Conservation (phyloP, 2,113 vertebrate genomes). For the Scortum barcoo region DNA sequence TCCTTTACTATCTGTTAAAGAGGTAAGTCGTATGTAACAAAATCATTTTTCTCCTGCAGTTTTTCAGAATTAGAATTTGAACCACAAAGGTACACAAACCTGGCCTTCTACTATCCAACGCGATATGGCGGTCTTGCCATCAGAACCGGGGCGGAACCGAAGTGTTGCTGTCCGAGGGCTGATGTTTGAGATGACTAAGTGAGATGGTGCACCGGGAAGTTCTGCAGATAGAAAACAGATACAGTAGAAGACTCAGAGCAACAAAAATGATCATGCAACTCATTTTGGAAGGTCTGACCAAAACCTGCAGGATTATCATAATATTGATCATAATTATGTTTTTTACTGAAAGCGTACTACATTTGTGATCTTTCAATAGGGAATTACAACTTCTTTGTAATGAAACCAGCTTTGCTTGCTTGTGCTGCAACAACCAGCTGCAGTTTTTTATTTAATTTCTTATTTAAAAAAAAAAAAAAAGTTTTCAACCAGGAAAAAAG, state of each 20-base stretch:
- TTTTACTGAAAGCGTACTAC: constrained; percentile 24
- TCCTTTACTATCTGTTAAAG: constrained; percentile 83
- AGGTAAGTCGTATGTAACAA: neutral
- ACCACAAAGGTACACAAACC: constrained; percentile 28
- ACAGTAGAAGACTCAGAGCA: neutral
- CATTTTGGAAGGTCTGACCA: neutral
- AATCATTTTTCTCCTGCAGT: neutral
- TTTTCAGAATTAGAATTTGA: neutral
- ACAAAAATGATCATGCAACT: neutral
- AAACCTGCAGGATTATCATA: neutral
- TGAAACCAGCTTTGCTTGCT: constrained; percentile 10
- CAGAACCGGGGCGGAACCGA: constrained; percentile 89
- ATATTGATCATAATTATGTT: too few species aligned
- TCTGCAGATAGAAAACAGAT: constrained; percentile 79
- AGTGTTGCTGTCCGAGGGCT: constrained; percentile 91
- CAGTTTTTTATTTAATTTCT: too few species aligned
- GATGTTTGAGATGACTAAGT: constrained; percentile 95
- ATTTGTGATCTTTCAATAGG: constrained; percentile 18
- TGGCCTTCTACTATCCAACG: constrained; percentile 92
- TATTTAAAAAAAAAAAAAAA: too few species aligned
- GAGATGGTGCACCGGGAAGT: constrained; percentile 91
- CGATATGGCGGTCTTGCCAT: constrained; percentile 92
- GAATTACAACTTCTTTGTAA: constrained; percentile 8
- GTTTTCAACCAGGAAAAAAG: too few species aligned
- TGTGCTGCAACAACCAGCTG: neutral